Percentiles rank a stretch among this genome's conserved stretches.
Conservation (phyloP, 2,888 invertebrate genomes). For the Plagiodera versicolora region DNA sequence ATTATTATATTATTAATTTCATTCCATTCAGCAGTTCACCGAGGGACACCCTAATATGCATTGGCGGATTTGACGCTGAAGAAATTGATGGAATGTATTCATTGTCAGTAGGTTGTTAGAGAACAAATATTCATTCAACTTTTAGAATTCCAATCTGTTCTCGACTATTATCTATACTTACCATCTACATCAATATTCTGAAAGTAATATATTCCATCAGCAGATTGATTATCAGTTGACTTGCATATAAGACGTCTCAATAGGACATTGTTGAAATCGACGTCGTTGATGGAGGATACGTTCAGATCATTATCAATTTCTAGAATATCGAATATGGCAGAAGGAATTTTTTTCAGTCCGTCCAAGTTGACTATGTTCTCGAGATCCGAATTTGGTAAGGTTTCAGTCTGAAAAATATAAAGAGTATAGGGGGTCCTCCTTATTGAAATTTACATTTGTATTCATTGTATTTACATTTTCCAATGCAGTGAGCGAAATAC, state of each 20-base stretch:
- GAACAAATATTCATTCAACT: too few species aligned
- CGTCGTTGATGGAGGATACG: slow-evolving; percentile 41
- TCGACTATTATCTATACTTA: slow-evolving; percentile 26
- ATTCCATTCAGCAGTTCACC: too few species aligned
- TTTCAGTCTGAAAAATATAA: slow-evolving; percentile 36
- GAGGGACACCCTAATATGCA: too few species aligned
- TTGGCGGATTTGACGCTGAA: too few species aligned
- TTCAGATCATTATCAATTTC: slow-evolving; percentile 42
- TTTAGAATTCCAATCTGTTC: background rate
- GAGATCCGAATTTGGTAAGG: slow-evolving; percentile 39
- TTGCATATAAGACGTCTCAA: slow-evolving; percentile 41
- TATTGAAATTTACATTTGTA: too few species aligned
- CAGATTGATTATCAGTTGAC: slow-evolving; percentile 37
- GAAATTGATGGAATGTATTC: too few species aligned
- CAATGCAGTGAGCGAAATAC: too few species aligned
- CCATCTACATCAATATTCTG: slow-evolving; percentile 40
- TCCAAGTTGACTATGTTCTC: slow-evolving; percentile 44
- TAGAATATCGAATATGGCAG: slow-evolving; percentile 43
- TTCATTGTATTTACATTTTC: too few species aligned
- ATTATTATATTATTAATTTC: too few species aligned
- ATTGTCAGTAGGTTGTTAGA: too few species aligned
- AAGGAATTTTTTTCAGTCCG: slow-evolving; percentile 37
- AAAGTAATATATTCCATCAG: slow-evolving; percentile 43
- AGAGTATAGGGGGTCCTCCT: too few species aligned
- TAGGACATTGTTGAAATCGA: slow-evolving; percentile 42